Evolutionary conservation across 1,140 invertebrate species (phyloP), one percentile per base, ranked within the genome.

Genomic region (Aradophagus sp.): DNA sequence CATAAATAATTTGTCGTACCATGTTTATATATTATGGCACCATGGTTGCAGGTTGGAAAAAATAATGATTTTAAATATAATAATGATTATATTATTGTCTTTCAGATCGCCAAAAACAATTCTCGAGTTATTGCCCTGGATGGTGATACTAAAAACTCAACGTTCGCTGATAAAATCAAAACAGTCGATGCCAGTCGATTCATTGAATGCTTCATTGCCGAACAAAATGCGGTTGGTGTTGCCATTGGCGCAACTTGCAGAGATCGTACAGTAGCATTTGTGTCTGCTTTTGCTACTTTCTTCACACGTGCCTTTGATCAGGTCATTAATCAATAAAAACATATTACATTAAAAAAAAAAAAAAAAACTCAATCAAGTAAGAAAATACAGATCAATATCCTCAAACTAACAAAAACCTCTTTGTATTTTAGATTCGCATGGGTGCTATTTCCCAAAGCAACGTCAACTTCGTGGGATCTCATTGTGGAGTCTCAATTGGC

Each of bases 131-230:
- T 99, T 78, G 96, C 94, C 41, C 82, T 98, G 38, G 97, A 99
- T 84, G 97, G 94, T 39, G 98, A 99, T 81, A 99, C 97, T 20
- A 99, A 99, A 86, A 99, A 99, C 83, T 99, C 97, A 0, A 99
- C 98, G 0, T 99, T 92, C 84, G 93, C 97, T 12, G 94, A 97
- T 45, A 97, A 96, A 81, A 90, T 99, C 36, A 93, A 93, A 78
- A 90, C 91, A 47, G 90, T 92, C 1, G 91, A 91, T 81, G 87
- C 90, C 0, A 67, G 48, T 13, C 91, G 96, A 67, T 98, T 95
- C 83, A 91, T 99, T 53, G 97, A 99, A 86, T 98, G 98, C 84
- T 99, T 94, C 86, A 99, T 99, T 80, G 98, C 98, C 45, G 98
- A 99, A 84, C 98, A 99, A 87, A 99, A 98, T 86, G 84, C 98